Conservation (phyloP, 2,888 invertebrate species). For the Harpagoxenus sublaevis region DNA sequence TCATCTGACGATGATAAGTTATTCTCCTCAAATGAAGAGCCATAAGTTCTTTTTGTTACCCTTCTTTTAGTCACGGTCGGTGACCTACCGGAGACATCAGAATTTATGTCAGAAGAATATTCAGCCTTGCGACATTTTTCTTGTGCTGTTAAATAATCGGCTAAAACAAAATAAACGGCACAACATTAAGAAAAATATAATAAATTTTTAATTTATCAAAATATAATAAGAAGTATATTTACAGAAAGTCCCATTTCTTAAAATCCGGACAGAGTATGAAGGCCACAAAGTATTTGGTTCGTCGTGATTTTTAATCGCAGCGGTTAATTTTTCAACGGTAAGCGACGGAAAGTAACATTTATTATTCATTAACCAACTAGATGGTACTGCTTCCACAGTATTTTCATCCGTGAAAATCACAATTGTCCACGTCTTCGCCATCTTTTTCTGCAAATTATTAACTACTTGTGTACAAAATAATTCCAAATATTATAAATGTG, state of each 20-base stretch:
- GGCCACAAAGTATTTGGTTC: not conserved
- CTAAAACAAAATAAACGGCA: not conserved
- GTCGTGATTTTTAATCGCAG: not conserved
- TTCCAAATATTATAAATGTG: too few relatives aligned
- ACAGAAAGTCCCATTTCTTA: slow-evolving; percentile 3
- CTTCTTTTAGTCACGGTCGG: not conserved
- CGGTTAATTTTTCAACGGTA: not conserved
- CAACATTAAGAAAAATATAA: not conserved
- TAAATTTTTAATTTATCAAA: not conserved
- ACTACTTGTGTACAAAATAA: not conserved
- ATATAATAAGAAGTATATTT: not conserved
- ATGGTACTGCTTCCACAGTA: not conserved
- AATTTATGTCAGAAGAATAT: not conserved
- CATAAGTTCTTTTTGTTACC: not conserved
- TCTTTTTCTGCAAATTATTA: not conserved
- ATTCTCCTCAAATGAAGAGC: not conserved
- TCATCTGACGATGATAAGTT: not conserved
- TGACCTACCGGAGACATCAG: not conserved
- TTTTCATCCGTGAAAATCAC: not conserved
- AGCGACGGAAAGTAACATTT: not conserved
- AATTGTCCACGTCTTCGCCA: not conserved
- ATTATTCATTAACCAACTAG: not conserved
- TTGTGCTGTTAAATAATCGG: not conserved
- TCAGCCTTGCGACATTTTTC: not conserved
- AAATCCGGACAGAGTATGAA: not conserved